phyloP scores from a whole-genome alignment of 2,113 vertebrate genomes.

The Gallinago jamesoni region DNA sequence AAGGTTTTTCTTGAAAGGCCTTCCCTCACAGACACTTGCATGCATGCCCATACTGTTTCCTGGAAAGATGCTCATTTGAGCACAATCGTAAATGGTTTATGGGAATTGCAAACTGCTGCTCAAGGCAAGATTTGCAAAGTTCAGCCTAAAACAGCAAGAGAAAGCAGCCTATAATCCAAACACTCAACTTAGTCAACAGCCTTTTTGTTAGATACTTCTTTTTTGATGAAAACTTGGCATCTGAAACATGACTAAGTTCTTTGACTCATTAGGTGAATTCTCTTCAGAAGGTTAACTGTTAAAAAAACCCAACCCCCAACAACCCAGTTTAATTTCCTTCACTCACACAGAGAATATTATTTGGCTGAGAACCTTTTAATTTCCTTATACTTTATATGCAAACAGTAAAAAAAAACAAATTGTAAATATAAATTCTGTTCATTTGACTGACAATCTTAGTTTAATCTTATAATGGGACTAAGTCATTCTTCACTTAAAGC shows the following conservation, averaged over 20 bases:
- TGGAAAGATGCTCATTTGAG: background rate
- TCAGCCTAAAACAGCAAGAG: background rate
- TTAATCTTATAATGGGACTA: background rate
- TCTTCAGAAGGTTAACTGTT: background rate
- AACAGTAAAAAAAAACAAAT: background rate
- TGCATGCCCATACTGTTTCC: fast-evolving
- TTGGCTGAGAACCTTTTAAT: background rate
- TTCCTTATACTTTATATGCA: background rate
- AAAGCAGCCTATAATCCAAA: background rate
- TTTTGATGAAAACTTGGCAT: background rate
- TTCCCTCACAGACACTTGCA: fast-evolving
- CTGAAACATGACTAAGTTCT: background rate
- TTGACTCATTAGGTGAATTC: background rate
- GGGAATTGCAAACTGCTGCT: background rate
- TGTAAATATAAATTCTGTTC: background rate
- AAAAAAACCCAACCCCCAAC: fast-evolving
- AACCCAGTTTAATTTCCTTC: background rate
- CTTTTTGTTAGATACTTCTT: background rate
- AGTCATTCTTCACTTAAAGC: background rate
- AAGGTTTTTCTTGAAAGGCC: background rate
- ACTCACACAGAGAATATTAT: background rate
- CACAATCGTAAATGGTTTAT: background rate
- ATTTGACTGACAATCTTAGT: background rate
- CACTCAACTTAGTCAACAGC: background rate
- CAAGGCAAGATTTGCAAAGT: constrained; percentile 3